A percentile compares a stretch with the other conserved stretches of the same genome.
These are phyloP conservation scores for Tyrophagus putrescentiae DNA, from an alignment of 1,140 invertebrate species.

Conservation along the genomic window DNA sequence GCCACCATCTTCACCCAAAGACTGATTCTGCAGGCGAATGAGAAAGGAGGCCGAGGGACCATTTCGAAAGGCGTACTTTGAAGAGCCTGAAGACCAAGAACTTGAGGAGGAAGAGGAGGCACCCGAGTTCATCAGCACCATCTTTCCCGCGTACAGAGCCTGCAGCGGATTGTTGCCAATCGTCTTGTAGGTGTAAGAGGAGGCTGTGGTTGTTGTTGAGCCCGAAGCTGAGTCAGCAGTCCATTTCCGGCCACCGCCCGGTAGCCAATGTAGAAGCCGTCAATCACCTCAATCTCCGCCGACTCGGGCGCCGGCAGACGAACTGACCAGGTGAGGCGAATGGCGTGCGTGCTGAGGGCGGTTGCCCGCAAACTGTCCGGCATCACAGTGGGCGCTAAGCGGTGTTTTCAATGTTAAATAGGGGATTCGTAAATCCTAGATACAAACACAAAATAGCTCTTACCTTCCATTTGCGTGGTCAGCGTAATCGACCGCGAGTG, in stretches of 20 bases:
- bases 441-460: too few relatives aligned
- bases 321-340: slow-evolving; percentile 26
- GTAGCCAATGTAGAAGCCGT: slow-evolving; percentile 49
- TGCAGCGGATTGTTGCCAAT: slow-evolving; percentile 5
- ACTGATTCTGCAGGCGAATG: too few relatives aligned
- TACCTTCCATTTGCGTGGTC: slow-evolving; percentile 78
- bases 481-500: slow-evolving; percentile 80
- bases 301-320: neutral
- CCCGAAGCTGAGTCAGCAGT: neutral
- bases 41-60: too few relatives aligned
- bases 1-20: neutral
- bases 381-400: slow-evolving; percentile 27
- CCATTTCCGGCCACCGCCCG: slow-evolving; percentile 26
- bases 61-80: too few relatives aligned
- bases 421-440: too few relatives aligned
- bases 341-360: slow-evolving; percentile 26
- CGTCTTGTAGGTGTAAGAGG: slow-evolving; percentile 9
- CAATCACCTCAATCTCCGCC: slow-evolving; percentile 23
- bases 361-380: slow-evolving; percentile 26
- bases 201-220: neutral
- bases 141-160: neutral
- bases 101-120: too few relatives aligned
- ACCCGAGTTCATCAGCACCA: too few relatives aligned
- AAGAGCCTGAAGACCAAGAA: too few relatives aligned
- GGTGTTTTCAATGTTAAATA: too few relatives aligned